Conservation (phyloP, 2,113 vertebrate species). For the Parotia lawesii region DNA sequence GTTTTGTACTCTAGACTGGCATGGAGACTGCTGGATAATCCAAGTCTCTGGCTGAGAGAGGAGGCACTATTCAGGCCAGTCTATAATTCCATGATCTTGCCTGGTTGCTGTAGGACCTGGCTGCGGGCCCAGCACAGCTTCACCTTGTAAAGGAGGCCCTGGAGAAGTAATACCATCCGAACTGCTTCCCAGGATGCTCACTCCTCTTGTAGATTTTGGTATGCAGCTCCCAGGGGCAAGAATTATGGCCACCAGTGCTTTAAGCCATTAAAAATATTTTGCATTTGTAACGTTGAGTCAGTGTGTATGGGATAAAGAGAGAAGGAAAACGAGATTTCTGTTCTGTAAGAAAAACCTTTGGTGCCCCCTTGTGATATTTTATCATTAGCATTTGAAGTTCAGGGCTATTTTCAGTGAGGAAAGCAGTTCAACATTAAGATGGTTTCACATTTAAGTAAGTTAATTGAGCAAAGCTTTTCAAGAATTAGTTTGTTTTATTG, state of each 20-base stretch:
- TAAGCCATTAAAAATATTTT: conserved; percentile 7
- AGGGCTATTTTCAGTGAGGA: not conserved
- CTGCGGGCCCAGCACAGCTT: not conserved
- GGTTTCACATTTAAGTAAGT: not conserved
- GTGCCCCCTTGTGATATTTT: conserved; percentile 57
- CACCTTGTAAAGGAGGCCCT: not conserved
- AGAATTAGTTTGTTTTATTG: not conserved
- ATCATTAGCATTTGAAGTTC: not conserved
- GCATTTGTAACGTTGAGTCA: not conserved
- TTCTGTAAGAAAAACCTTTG: conserved; percentile 38
- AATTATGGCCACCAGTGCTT: not conserved
- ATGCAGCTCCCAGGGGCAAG: not conserved
- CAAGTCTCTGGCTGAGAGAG: not conserved
- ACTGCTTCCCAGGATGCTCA: not conserved
- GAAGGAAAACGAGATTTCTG: not conserved
- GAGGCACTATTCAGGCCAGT: not conserved
- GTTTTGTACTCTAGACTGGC: not conserved
- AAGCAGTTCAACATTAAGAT: not conserved
- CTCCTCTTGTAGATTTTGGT: not conserved
- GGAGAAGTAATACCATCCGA: not conserved
- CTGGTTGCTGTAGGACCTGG: not conserved
- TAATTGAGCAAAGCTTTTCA: not conserved
- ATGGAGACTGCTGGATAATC: not conserved
- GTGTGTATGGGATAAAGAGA: not conserved
- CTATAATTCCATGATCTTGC: not conserved